These are phyloP conservation scores for Labrus mixtus DNA, from an alignment of 2,113 vertebrate species.

Conservation along the genomic window DNA sequence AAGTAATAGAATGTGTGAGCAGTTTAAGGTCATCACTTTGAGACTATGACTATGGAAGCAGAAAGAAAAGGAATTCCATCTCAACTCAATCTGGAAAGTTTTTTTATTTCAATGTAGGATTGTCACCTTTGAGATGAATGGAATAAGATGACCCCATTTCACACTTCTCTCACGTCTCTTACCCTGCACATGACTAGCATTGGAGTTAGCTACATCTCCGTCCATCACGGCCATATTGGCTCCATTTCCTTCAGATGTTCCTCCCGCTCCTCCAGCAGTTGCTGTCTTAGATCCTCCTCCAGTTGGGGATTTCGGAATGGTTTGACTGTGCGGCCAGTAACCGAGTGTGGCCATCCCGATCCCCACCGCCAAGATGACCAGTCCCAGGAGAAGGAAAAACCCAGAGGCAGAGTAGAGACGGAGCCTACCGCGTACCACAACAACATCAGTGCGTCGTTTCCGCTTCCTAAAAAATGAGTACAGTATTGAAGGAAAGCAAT, in stretches of 20 bases:
- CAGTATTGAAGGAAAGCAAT: not conserved
- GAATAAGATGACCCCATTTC: not conserved
- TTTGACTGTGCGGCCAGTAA: constrained; percentile 94
- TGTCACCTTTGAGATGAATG: not conserved
- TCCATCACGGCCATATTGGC: constrained; percentile 19
- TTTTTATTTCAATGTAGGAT: too few relatives aligned
- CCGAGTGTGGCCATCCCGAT: constrained; percentile 97
- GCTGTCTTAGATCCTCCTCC: not conserved
- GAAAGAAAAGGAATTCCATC: too few relatives aligned
- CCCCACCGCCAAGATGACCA: constrained; percentile 90
- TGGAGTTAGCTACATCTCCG: constrained; percentile 30
- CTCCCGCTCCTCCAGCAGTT: not conserved
- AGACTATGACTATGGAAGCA: not conserved
- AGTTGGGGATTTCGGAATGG: constrained; percentile 57
- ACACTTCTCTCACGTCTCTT: not conserved
- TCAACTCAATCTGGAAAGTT: too few relatives aligned
- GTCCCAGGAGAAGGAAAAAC: constrained; percentile 94
- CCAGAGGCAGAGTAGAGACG: constrained; percentile 95
- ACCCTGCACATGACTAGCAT: constrained; percentile 53
- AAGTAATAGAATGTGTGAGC: not conserved
- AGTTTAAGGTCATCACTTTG: not conserved
- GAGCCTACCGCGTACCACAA: constrained; percentile 94
- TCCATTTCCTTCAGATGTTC: constrained; percentile 29
- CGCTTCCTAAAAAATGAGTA: constrained; percentile 76
- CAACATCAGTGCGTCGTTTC: constrained; percentile 91